Evolutionary conservation across 2,113 vertebrate species (phyloP), one percentile per base, ranked within the genome.

Genomic region (Brachirus orientalis): DNA sequence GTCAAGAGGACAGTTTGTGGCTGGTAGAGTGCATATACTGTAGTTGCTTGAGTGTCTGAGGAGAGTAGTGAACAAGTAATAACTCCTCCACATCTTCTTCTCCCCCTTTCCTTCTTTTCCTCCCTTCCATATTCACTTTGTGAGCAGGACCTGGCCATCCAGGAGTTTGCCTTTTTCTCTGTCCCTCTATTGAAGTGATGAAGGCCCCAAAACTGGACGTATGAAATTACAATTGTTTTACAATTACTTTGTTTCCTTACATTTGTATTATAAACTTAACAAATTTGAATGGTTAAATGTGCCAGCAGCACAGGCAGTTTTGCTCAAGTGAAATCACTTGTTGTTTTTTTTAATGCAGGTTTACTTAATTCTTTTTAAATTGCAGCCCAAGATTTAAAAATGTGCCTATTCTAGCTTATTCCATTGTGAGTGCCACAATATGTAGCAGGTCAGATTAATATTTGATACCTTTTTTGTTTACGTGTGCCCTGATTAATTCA

Each of bases 131-230:
- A 72, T 80, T 62, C 48, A 63, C 69, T 79, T 70, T 47, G 37
- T 50, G 66, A 63, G 22, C 17, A 43, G 38, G 72, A 70, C 48
- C 53, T 74, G 72, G 19, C 50, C 50, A 17, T 58, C 22, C 28
- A 66, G 35, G 45, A 61, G 53, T 79, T 70, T 75, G 17, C 19
- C 35, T 14, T 67, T 69, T 75, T 50, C 10, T 12, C 16, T 67
- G 61, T 46, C 22, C 41, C 74, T 72, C 52, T 63, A 58, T 78
- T 54, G 57, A 82, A 72, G 66, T 60, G 69, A n/a, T n/a, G n/a
- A n/a, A n/a, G n/a, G n/a, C n/a, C n/a, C n/a, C n/a, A n/a, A n/a
- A n/a, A n/a, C n/a, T n/a, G n/a, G n/a, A n/a, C n/a, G n/a, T n/a
- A n/a, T n/a, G n/a, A n/a, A n/a, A n/a, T n/a, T n/a, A n/a, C n/a